These are phyloP conservation scores for Lepidostoma basale DNA, from an alignment of 1,140 invertebrate species.

Conservation along the genomic window DNA sequence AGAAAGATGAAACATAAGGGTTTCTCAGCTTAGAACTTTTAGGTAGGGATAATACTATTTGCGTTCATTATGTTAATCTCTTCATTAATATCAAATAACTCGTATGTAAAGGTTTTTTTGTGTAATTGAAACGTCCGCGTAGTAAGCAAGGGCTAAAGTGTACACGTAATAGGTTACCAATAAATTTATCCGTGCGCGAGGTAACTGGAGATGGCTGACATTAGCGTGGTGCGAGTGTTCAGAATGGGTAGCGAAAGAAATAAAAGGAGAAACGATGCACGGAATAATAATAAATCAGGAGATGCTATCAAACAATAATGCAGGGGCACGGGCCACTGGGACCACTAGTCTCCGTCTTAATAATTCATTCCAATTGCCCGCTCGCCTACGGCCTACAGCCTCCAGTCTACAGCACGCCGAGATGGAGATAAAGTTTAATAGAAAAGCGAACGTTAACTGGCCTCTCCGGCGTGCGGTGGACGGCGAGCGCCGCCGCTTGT, in stretches of 20 bases:
- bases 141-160: neutral
- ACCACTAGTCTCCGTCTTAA: neutral
- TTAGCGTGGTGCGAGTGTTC: neutral
- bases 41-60: too few species aligned
- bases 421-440: conserved; percentile 15
- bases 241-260: neutral
- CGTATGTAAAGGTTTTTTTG: too few species aligned
- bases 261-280: conserved; percentile 15
- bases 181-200: neutral
- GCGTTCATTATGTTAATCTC: too few species aligned
- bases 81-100: too few species aligned
- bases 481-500: neutral
- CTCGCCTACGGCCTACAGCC: neutral
- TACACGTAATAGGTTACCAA: too few species aligned
- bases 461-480: neutral
- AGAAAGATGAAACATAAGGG: too few species aligned
- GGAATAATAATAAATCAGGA: conserved; percentile 18
- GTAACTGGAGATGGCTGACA: neutral
- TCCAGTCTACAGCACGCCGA: neutral
- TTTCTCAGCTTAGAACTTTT: too few species aligned
- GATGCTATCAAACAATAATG: conserved; percentile 24
- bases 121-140: neutral
- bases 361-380: conserved; percentile 4
- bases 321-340: conserved; percentile 1
- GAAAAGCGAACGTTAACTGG: neutral